phyloP scores from a whole-genome alignment of 2,797 vertebrate genomes.

The Darevskia mixta region DNA sequence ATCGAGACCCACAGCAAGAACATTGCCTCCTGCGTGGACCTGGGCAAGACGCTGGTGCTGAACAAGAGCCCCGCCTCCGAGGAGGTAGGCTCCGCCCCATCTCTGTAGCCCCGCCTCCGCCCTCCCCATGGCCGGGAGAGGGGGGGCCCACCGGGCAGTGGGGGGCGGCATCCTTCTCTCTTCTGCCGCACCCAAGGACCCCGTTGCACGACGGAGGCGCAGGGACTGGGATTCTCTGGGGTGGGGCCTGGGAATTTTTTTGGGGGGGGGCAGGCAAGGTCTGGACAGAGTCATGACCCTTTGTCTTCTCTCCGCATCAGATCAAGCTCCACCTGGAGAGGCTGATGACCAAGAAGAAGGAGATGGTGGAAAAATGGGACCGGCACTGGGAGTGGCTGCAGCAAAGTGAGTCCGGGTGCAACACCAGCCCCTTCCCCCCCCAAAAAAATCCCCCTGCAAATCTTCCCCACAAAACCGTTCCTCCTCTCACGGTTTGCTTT shows the following conservation, averaged over 20 bases:
- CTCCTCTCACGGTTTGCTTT: no score
- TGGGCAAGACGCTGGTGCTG: constrained; percentile 91
- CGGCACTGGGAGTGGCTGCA: constrained; percentile 94
- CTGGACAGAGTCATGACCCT: no score
- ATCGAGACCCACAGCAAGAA: constrained; percentile 87
- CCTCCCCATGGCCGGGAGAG: no score
- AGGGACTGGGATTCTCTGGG: not conserved
- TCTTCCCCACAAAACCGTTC: no score
- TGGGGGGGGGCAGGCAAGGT: no score
- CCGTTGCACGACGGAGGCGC: not conserved
- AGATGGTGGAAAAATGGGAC: constrained; percentile 93
- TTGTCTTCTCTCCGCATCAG: constrained; percentile 66
- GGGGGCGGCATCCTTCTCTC: not conserved
- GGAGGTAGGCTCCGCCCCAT: constrained; percentile 80
- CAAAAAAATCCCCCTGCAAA: no score
- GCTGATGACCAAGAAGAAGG: constrained; percentile 88
- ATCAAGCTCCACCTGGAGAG: constrained; percentile 92
- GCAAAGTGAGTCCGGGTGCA: constrained; percentile 83
- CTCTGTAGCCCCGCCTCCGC: no score
- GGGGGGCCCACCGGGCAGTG: not conserved
- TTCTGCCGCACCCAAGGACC: not conserved
- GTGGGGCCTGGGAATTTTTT: not conserved
- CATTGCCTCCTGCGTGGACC: constrained; percentile 88
- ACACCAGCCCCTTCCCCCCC: not conserved
- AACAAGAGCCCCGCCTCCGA: constrained; percentile 88